These are phyloP conservation scores for Myodes glareolus DNA, from an alignment of 2,113 vertebrate genomes.

Conservation along the genomic window DNA sequence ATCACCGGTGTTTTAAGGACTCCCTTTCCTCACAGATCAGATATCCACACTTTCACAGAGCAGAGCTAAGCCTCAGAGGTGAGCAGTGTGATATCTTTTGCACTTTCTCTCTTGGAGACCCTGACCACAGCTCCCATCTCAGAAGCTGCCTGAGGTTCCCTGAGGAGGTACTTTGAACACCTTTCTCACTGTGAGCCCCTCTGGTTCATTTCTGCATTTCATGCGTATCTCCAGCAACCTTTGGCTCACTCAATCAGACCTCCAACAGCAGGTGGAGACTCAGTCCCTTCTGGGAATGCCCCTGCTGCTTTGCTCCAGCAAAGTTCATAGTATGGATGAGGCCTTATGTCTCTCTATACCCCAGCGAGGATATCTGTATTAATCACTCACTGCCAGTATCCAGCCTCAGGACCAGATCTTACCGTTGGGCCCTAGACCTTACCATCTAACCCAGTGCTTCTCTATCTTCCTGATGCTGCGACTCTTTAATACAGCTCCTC, in stretches of 20 bases:
- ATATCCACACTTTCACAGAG: not conserved
- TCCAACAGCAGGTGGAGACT: not conserved
- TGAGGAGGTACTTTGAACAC: not conserved
- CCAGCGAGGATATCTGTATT: not conserved
- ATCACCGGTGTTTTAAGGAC: not conserved
- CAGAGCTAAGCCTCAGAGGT: not conserved
- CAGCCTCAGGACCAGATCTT: not conserved
- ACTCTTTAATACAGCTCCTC: not conserved
- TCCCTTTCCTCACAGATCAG: not conserved
- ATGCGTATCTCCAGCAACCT: not conserved
- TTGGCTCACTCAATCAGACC: not conserved
- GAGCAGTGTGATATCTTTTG: accelerated
- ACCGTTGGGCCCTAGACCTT: too few species aligned
- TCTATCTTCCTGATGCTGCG: not conserved
- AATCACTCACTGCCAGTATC: not conserved
- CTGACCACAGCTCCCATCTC: not conserved
- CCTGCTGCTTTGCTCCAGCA: not conserved
- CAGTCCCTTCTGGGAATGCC: too few species aligned
- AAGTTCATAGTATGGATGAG: too few species aligned
- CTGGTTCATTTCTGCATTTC: not conserved
- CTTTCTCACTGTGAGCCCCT: not conserved
- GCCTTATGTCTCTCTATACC: not conserved
- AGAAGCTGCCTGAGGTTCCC: not conserved
- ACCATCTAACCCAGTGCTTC: not conserved
- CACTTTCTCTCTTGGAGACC: accelerated